These are phyloP conservation scores for Serilophus lunatus DNA, from an alignment of 2,113 vertebrate species.

Conservation along the genomic window DNA sequence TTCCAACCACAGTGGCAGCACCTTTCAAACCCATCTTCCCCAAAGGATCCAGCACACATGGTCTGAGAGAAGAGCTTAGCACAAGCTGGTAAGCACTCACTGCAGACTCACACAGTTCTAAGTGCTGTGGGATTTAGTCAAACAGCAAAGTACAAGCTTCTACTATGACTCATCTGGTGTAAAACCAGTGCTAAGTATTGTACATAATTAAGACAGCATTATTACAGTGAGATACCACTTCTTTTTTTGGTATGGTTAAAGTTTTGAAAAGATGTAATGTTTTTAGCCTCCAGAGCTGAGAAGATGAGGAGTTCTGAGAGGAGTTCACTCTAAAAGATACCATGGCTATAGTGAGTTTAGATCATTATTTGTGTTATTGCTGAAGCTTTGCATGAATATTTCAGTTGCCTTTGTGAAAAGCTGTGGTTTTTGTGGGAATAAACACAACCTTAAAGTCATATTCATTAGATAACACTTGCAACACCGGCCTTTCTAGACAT, in stretches of 20 bases:
- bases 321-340: background rate
- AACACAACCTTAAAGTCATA: background rate
- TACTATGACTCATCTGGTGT: conserved; percentile 57
- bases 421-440: background rate
- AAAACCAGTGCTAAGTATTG: conserved; percentile 58
- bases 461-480: background rate
- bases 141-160: conserved; percentile 48
- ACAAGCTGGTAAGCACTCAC: background rate
- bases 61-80: background rate
- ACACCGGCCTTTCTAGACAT: background rate
- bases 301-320: conserved; percentile 31
- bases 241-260: conserved; percentile 24
- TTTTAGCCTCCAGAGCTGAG: conserved; percentile 25
- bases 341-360: background rate
- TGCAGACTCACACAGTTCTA: background rate
- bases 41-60: background rate
- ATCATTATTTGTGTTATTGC: background rate
- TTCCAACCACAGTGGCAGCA: background rate
- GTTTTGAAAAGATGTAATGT: conserved; percentile 24
- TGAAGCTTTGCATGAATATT: background rate
- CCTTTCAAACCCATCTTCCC: background rate
- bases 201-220: conserved; percentile 64
- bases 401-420: background rate
- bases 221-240: conserved; percentile 56
- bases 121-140: conserved; percentile 18